phyloP scores from a whole-genome alignment of 2,113 vertebrate species.

The Delphinus delphis region DNA sequence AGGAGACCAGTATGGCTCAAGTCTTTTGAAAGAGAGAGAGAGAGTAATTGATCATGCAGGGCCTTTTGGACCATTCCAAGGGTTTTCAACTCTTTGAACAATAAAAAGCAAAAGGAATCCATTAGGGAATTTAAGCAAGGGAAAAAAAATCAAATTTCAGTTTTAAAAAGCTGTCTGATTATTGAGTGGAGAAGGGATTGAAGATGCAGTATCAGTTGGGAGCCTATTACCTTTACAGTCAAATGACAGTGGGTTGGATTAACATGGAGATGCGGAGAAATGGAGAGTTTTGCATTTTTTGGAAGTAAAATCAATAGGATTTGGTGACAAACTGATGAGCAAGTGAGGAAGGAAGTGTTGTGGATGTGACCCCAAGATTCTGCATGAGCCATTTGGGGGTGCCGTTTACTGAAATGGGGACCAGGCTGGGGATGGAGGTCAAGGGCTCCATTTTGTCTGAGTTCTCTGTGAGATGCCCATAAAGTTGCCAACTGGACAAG shows the following conservation, averaged over 20 bases:
- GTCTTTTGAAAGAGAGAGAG: not conserved
- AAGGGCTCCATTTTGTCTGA: not conserved
- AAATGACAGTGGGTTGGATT: not conserved
- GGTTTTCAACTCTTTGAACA: not conserved
- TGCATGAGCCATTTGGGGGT: not conserved
- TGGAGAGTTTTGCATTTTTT: not conserved
- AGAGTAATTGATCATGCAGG: not conserved
- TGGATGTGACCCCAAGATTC: not conserved
- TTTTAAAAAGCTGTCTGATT: not conserved
- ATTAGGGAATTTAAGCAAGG: not conserved
- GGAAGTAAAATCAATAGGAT: not conserved
- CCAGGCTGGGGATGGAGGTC: too few species aligned
- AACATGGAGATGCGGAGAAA: not conserved
- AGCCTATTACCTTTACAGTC: not conserved
- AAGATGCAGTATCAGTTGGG: not conserved
- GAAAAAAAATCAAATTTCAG: not conserved
- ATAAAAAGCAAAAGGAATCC: not conserved
- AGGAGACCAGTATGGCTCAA: not conserved
- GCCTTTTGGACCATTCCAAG: not conserved
- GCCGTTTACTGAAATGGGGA: fast-evolving
- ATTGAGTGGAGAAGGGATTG: not conserved
- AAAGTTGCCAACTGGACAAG: not conserved
- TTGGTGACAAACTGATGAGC: not conserved
- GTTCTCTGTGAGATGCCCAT: not conserved
- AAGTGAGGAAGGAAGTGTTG: not conserved